Base-by-base conservation (phyloP, 2,888 invertebrate genomes). In the Drosophila formosana region DNA sequence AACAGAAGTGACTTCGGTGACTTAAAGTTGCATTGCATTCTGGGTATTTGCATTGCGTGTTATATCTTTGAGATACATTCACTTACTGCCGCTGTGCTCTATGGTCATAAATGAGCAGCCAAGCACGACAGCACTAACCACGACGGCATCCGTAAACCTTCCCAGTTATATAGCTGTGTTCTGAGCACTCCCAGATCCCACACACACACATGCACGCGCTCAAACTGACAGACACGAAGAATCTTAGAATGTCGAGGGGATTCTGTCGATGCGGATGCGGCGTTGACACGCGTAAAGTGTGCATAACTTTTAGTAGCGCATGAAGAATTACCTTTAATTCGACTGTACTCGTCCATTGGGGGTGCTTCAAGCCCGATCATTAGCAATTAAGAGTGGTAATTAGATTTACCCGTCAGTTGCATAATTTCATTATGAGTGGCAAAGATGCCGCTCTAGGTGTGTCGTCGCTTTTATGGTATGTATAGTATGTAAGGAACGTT, bases 41-140 rank as follows among this genome's bases (percentile, higher is more conserved):
- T 55, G 41, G 43, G 34, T 11, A 46, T 43, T 37, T 37, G n/a
- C 37, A 37, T 37, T 53, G 43, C 34, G 50, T 57, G 32, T 62
- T 60, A 62, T 75, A 68, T 83, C 78, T 83, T 65, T 56, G 65
- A 68, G 80, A 80, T 68, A 75, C 81, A 66, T 72, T 72, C 75
- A 72, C 75, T 61, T 55, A 51, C 49, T 46, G 39, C 18, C 57
- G 47, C 43, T 47, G 82, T 73, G 86, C 89, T 70, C 67, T 88
- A 88, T 86, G 86, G 86, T 86, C 86, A 86, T 89, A 88, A 88
- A 73, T 89, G 89, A 89, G 89, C 83, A 82, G 63, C 89, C 86
- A 86, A 89, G 89, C 86, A 76, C 34, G 70, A 74, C 86, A 60
- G 34, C 23, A 62, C 53, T 60, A 50, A 9, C 23, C 11, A 37